These are phyloP conservation scores for Mycetomoellerius zeteki DNA, from an alignment of 1,140 invertebrate genomes.

Conservation along the genomic window DNA sequence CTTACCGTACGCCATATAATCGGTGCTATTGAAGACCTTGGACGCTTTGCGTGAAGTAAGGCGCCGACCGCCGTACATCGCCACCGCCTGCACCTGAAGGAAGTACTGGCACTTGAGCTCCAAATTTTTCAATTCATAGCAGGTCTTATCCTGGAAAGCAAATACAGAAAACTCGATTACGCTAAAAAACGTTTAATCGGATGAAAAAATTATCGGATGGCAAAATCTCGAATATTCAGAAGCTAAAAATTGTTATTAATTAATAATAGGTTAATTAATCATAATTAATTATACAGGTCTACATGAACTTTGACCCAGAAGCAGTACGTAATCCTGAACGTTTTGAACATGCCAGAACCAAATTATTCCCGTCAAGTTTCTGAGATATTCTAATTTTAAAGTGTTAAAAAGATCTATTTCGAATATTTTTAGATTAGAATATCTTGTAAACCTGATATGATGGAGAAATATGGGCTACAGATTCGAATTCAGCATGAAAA, in stretches of 20 bases:
- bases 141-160: conserved; percentile 87
- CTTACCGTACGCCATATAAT: conserved; percentile 83
- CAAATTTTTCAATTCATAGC: conserved; percentile 88
- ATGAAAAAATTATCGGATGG: background rate
- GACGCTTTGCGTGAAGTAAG: conserved; percentile 90
- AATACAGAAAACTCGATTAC: background rate
- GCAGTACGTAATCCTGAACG: too few relatives aligned
- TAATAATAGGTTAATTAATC: too few relatives aligned
- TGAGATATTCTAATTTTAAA: too few relatives aligned
- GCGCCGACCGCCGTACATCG: conserved; percentile 89
- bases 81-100: conserved; percentile 91
- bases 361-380: too few relatives aligned
- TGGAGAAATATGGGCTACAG: too few relatives aligned
- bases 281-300: too few relatives aligned
- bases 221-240: background rate
- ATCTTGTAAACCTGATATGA: too few relatives aligned
- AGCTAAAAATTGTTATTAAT: background rate
- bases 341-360: too few relatives aligned
- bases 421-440: too few relatives aligned
- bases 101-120: conserved; percentile 90
- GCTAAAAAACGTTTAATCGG: background rate
- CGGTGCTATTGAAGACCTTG: conserved; percentile 90
- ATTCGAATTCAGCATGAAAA: too few relatives aligned
- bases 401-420: too few relatives aligned
- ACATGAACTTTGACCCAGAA: too few relatives aligned